Base-by-base conservation (phyloP, 53 echinoderm and acorn worm genomes). In the Echinometra lucunter region DNA sequence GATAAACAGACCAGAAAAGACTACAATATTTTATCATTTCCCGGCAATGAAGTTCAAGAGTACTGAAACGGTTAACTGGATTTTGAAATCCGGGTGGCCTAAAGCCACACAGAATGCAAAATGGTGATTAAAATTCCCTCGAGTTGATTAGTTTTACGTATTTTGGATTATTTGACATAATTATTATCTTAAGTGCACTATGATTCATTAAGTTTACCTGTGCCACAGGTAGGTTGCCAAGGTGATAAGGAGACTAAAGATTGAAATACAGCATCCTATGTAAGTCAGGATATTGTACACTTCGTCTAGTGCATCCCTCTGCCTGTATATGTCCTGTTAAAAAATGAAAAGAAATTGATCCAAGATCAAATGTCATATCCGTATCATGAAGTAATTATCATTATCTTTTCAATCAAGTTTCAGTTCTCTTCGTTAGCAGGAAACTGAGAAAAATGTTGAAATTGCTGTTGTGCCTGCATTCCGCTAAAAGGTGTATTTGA, bases 221-320 rank as follows among this genome's bases (percentile, higher is more conserved):
- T 87, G 83, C 45, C 30, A 78, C 15, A 96, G 90, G 49, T 95
- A 93, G 8, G 95, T 94, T 47, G 94, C 63, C 49, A 97, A 91
- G 30, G 94, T 96, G 40, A 95, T 66, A 40, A 96, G 30, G 57
- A 96, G 91, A 0, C 93, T 90, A 35, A 91, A 74, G 6, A 96
- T 83, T 37, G 96, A 97, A 19, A 97, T 89, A 2, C 57, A 91
- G 63, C 95, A 95, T 27, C 96, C 97, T 42, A 95, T 95, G 81
- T 96, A 96, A 17, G 87, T 96, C 88, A 97, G 83, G 89, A 95
- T 82, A 66, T 47, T n/a, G n/a, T 88, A 45, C 2, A n/a, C 88
- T 88, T 56, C 57, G 56, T 5, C 27, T 2, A 55, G 11, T 57
- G 57, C 12, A 69, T 69, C 21, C 23, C 4, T 4, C 63, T 32